Base-by-base conservation (phyloP, 2,113 vertebrate genomes). In the Lethenteron reissneri region DNA sequence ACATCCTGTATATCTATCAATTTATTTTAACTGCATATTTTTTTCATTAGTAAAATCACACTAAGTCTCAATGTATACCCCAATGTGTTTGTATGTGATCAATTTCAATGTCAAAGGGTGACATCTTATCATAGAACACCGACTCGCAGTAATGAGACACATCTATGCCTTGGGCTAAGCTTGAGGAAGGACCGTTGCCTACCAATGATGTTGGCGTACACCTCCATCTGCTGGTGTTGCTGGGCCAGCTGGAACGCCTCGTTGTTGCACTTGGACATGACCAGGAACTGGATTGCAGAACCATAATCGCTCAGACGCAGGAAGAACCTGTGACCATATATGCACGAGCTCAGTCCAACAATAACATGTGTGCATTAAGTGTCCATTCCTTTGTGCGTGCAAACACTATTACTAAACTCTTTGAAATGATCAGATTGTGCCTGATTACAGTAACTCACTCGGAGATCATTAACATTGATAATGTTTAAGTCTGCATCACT, bases 161-260 rank as follows among this genome's bases (percentile, higher is more conserved):
- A 41, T 41, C 41, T 41, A 41, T 41, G 41, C 41, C 41, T 41
- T 41, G 41, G 41, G 41, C 41, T 41, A 41, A 41, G 41, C 41
- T 41, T 41, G 41, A 41, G 41, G 41, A 41, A 5, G 41, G 41
- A 41, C 41, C 41, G 41, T 41, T 75, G 80, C 84, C 84, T 77
- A 97, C 94, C 87, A 12, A 99, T 88, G 76, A 95, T 89, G 76
- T 96, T 90, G 11, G 90, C 94, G 2, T 97, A 99, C 73, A 94
- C 85, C 76, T 95, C 90, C 92, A 99, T 99, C 76, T 99, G 90
- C 73, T 85, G 84, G 73, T 99, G 92, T 7, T 97, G 88, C 77
- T 97, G 94, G 6, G 90, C 92, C 77, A 97, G 78, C n/a, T 88
- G 87, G 78, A 97, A 99, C 62, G 92, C 92, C 79, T 99, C 92